Evolutionary conservation across 2,888 invertebrate species (phyloP).

Genomic region (Drosophila melanosoma): DNA sequence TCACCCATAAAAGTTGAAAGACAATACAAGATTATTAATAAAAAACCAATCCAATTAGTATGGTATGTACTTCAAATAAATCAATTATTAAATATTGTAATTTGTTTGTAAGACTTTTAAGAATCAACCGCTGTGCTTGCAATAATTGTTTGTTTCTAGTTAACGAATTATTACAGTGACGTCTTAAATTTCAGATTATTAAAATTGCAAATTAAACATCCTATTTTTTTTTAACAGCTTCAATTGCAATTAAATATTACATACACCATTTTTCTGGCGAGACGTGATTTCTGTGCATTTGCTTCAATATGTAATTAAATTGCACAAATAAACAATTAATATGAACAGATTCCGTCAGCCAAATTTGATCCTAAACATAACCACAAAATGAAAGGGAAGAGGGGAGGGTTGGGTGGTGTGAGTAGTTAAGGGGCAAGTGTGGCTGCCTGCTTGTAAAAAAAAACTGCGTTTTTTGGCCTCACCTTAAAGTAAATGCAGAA

Average conservation of each 20-base stretch:
- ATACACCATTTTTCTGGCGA: constrained; percentile 33
- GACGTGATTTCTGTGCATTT: constrained; percentile 36
- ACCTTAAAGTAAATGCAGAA: constrained; percentile 63
- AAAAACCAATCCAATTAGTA: background rate
- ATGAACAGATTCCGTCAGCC: constrained; percentile 42
- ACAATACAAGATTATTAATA: background rate
- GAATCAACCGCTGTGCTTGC: background rate
- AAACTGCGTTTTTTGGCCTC: constrained; percentile 57
- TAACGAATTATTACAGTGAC: background rate
- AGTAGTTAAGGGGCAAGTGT: constrained; percentile 3
- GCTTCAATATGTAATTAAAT: constrained; percentile 18
- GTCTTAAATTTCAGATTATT: background rate
- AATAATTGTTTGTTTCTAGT: background rate
- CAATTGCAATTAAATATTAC: background rate
- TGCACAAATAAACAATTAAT: constrained; percentile 45
- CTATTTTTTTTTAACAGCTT: background rate
- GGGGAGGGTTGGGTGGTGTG: constrained; percentile 1
- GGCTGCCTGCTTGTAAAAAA: constrained; percentile 38
- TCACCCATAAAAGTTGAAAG: background rate
- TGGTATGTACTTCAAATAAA: background rate
- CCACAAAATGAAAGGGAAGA: constrained; percentile 47
- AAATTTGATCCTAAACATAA: constrained; percentile 70
- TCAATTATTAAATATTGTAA: background rate
- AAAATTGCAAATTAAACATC: background rate
- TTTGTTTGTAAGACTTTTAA: background rate